Base-by-base conservation (phyloP, 2,797 vertebrate species). In the Onychomys torridus region DNA sequence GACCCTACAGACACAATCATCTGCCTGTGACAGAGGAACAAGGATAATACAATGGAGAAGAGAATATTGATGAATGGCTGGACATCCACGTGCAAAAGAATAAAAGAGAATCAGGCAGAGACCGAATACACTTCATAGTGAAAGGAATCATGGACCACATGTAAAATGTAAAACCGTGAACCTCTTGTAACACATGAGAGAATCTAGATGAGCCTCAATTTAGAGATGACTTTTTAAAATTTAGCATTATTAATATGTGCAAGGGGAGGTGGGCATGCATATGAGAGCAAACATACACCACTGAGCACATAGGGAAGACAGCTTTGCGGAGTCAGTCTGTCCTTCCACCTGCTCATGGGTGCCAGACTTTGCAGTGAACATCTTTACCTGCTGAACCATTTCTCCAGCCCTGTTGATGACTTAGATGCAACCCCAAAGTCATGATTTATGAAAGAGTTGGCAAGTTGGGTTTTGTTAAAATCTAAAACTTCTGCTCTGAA, bases 381-480 rank as follows among this genome's bases (percentile, higher is more conserved):
- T 27, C n/a, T 57, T 59, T 32, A 75, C 52, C 37, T 29, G 52
- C 16, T 75, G 69, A 75, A 37, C 17, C 52, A 59, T 59, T 37
- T 61, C 57, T 43, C 25, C 57, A 29, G 57, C 23, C n/a, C 69
- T 73, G 69, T 37, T 46, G 12, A 43, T 2, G 4, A 32, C 49
- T 37, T 37, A 92, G 49, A 83, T 84, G 25, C 10, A 90, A 65
- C 0, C 67, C 59, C 43, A 88, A 92, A 91, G 40, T 40, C 43
- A 77, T 0, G 2, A 95, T n/a, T 63, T 23, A 13, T 25, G 27
- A 78, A 90, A 94, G 46, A 95, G 63, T 5, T 57, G 82, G 86
- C 71, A 94, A 89, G 34, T 59, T 59, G 43, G 25, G 49, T 76
- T 81, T 94, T 46, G 87, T 10, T 93, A 59, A 91, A 93, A 88